Evolutionary conservation across 2,113 vertebrate species (phyloP), one percentile per base, ranked within the genome.

Genomic region (Calyptomena viridis): DNA sequence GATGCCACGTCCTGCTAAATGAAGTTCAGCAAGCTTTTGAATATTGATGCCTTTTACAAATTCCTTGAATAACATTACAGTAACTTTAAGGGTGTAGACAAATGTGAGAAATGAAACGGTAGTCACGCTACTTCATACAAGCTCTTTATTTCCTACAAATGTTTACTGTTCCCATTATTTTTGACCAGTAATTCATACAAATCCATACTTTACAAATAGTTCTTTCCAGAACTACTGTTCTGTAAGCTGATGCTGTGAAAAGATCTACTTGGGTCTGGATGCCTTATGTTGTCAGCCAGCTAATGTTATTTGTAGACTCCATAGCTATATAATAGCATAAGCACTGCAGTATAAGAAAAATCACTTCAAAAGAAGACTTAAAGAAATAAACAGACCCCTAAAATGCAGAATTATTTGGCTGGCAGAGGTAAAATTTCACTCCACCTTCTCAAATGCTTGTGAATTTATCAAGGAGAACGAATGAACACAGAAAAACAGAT

Each of bases 71-170:
- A 81, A 40, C 37, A 39, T 84, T 42, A 55, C 18, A 8, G 28
- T 58, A 77, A 44, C 49, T 73, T 84, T 62, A 81, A 77, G 37
- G 28, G 35, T 0, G 0, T 42, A 14, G 31, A 55, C 0, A 8
- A 52, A 91, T 25, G 22, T 55, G 25, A 74, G 42, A 78, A 84
- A 58, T 35, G 60, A 81, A 50, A 71, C 58, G 9, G 2, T 16
- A 49, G 31, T 81, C 59, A 53, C 3, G 6, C 11, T 42, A 27
- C 21, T 62, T 71, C 35, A 14, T 35, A 23, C 14, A 49, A 66
- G 11, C 14, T 49, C 42, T 71, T 46, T 28, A 10, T 16, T 67
- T 89, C n/a, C 24, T 81, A 33, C 9, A 14, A 28, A 16, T 28
- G 15, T 56, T 78, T 91, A 31, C 11, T 14, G 2, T 67, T 74